Conservation (phyloP, 2,797 vertebrate genomes). For the Cheirogaleus major region DNA sequence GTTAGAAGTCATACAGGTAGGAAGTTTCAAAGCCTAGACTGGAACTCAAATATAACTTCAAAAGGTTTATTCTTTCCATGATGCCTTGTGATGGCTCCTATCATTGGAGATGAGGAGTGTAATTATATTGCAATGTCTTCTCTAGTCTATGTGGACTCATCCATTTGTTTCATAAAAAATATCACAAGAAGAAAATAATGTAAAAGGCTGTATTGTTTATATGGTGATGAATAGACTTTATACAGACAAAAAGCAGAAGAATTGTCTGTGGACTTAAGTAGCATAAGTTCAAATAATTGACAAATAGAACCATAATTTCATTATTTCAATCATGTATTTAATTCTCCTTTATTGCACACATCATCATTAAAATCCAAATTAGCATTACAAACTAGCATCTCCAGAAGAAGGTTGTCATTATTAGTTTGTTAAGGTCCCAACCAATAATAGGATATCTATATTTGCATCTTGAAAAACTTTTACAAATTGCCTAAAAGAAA, state of each 20-base stretch:
- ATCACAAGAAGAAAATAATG: neutral
- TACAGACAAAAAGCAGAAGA: neutral
- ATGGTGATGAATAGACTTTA: neutral
- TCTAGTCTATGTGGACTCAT: neutral
- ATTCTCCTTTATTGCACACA: neutral
- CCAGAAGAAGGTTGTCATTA: neutral
- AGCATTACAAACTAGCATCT: neutral
- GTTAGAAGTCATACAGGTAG: neutral
- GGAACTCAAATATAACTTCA: neutral
- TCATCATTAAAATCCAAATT: constrained; percentile 8
- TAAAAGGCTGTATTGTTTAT: neutral
- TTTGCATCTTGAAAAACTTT: constrained; percentile 35
- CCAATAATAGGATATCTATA: neutral
- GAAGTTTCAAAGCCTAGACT: neutral
- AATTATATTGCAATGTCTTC: neutral
- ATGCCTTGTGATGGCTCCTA: neutral
- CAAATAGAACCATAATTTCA: neutral
- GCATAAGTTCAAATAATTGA: neutral
- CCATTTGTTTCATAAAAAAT: constrained; percentile 33
- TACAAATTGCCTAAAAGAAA: constrained; percentile 46
- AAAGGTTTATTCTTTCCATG: neutral
- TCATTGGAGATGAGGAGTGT: neutral
- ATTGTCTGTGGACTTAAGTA: neutral
- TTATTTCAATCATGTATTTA: neutral
- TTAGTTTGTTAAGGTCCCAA: constrained; percentile 24